Conservation (phyloP, 2,888 invertebrate species). For the Hymenopus coronatus region DNA sequence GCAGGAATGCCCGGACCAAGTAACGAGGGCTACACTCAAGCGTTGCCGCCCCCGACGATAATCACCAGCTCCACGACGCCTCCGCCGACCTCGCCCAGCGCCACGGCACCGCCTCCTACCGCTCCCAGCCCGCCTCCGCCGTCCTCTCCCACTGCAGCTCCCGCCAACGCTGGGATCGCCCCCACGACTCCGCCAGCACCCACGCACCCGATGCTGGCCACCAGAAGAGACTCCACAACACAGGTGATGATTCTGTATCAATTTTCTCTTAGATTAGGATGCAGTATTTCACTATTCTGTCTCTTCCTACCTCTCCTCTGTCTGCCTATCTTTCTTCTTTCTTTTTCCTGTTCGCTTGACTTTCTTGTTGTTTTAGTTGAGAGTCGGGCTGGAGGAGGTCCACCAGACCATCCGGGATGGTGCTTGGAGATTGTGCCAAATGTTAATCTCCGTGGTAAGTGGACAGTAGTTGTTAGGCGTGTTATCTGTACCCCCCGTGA, state of each 20-base stretch:
- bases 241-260: conserved; percentile 55
- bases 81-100: conserved; percentile 75
- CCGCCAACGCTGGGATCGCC: conserved; percentile 7
- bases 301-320: background rate
- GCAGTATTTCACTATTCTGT: background rate
- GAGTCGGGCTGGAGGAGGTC: background rate
- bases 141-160: conserved; percentile 26
- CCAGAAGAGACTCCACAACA: conserved; percentile 78
- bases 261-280: background rate
- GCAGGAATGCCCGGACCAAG: background rate
- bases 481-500: background rate
- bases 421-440: background rate
- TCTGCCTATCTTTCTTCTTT: background rate
- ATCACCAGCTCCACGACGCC: conserved; percentile 81
- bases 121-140: conserved; percentile 2
- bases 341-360: background rate
- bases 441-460: background rate
- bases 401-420: background rate
- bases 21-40: conserved; percentile 12
- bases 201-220: conserved; percentile 47
- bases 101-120: conserved; percentile 35
- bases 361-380: background rate
- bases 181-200: conserved; percentile 25
- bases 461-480: background rate
- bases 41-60: conserved; percentile 66